These are phyloP conservation scores for Microcebus murinus DNA, from an alignment of 2,113 vertebrate species.

Conservation along the genomic window DNA sequence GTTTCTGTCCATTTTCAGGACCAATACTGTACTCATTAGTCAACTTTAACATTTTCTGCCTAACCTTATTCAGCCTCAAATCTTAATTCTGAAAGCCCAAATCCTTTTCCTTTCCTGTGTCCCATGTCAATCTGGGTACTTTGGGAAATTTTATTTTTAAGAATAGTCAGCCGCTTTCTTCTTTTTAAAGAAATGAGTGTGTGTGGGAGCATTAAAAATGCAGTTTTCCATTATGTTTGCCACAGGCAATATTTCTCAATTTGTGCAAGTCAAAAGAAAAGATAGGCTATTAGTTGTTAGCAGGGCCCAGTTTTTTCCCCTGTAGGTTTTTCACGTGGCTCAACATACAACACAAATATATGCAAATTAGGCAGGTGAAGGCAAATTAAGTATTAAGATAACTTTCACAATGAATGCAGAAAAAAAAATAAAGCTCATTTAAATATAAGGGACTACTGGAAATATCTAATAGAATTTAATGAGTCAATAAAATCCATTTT, in stretches of 20 bases:
- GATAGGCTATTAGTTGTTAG: conserved; percentile 83
- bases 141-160: conserved; percentile 82
- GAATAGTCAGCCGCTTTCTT: conserved; percentile 80
- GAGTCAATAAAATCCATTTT: conserved; percentile 84
- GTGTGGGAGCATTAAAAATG: conserved; percentile 84
- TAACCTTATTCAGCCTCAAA: conserved; percentile 70
- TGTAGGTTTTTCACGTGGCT: conserved; percentile 79
- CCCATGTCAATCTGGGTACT: conserved; percentile 57
- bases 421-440: conserved; percentile 81
- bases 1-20: conserved; percentile 54
- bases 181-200: conserved; percentile 82
- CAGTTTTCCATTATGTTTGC: conserved; percentile 85
- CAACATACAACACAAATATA: conserved; percentile 81
- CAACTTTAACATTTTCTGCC: conserved; percentile 59
- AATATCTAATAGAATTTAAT: conserved; percentile 87
- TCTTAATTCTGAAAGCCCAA: conserved; percentile 66
- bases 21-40: conserved; percentile 11
- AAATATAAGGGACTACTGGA: conserved; percentile 83
- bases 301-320: conserved; percentile 79
- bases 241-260: conserved; percentile 86
- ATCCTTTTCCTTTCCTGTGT: conserved; percentile 71
- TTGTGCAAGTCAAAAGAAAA: conserved; percentile 84
- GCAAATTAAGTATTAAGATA: conserved; percentile 84
- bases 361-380: conserved; percentile 85
- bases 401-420: conserved; percentile 80